Conservation (phyloP, 2,113 vertebrate species). For the Chitala chitala region DNA sequence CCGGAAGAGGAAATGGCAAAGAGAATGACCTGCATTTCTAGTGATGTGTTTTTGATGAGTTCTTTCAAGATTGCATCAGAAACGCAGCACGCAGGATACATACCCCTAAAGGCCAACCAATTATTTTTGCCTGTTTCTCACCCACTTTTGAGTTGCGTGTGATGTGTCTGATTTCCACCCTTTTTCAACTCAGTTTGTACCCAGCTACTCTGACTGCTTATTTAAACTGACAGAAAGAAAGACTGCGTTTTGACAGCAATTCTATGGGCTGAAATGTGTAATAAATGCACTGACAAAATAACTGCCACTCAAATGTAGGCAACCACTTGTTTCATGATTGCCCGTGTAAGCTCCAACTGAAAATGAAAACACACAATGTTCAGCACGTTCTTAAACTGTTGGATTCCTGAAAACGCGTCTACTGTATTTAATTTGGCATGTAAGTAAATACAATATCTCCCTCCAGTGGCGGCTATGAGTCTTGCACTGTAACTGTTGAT, state of each 20-base stretch:
- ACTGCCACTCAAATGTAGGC: background rate
- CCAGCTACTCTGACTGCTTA: constrained; percentile 10
- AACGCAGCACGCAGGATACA: constrained; percentile 20
- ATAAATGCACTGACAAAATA: background rate
- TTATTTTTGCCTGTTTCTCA: constrained; percentile 25
- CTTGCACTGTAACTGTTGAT: constrained; percentile 25
- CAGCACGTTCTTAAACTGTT: background rate
- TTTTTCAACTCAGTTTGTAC: constrained; percentile 11
- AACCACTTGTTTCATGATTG: background rate
- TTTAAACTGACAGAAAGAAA: constrained; percentile 15
- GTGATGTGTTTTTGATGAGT: constrained; percentile 23
- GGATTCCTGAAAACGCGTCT: background rate
- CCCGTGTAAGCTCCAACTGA: background rate
- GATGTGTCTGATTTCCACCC: constrained; percentile 14
- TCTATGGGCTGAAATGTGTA: background rate
- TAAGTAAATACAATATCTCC: constrained; percentile 37
- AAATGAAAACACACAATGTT: background rate
- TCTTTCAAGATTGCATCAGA: constrained; percentile 28
- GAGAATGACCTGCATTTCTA: constrained; percentile 26
- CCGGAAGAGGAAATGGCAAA: constrained; percentile 25
- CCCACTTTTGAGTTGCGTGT: background rate
- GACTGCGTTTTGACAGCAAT: background rate
- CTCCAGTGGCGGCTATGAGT: constrained; percentile 40
- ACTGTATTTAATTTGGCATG: background rate
- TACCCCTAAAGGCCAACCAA: constrained; percentile 25